Conservation (phyloP, 2,113 vertebrate genomes). For the Chionodraco myersi region DNA sequence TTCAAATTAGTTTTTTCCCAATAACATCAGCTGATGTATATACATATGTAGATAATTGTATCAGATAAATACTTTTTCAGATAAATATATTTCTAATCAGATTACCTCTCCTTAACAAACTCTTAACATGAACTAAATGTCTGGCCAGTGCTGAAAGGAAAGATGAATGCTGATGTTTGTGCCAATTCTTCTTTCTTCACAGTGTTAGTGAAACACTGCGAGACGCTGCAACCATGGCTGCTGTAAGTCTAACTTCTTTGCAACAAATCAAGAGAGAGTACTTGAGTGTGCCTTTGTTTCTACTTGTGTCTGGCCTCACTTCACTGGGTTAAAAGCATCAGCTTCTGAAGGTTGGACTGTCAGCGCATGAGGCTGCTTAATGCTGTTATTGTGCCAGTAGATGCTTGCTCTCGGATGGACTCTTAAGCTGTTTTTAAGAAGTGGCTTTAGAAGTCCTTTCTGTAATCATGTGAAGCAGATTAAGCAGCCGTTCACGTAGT, state of each 20-base stretch:
- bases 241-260: constrained; percentile 75
- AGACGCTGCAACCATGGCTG: constrained; percentile 79
- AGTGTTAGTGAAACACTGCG: constrained; percentile 55
- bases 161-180: constrained; percentile 15
- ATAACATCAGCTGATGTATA: background rate
- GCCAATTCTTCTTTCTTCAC: constrained; percentile 31
- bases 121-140: constrained; percentile 5
- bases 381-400: constrained; percentile 49
- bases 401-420: constrained; percentile 55
- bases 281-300: constrained; percentile 8
- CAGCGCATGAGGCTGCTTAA: constrained; percentile 31
- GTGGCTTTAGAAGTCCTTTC: constrained; percentile 51
- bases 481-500: constrained; percentile 47
- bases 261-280: background rate
- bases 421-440: constrained; percentile 66
- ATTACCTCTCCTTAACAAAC: background rate
- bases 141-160: background rate
- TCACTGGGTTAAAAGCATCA: constrained; percentile 13
- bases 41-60: background rate
- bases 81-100: background rate
- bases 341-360: constrained; percentile 19
- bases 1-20: background rate
- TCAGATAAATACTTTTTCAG: background rate
- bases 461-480: constrained; percentile 77
- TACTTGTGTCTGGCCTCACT: constrained; percentile 15